phyloP scores from a whole-genome alignment of 1,140 invertebrate species.

The Drosophila rufa region DNA sequence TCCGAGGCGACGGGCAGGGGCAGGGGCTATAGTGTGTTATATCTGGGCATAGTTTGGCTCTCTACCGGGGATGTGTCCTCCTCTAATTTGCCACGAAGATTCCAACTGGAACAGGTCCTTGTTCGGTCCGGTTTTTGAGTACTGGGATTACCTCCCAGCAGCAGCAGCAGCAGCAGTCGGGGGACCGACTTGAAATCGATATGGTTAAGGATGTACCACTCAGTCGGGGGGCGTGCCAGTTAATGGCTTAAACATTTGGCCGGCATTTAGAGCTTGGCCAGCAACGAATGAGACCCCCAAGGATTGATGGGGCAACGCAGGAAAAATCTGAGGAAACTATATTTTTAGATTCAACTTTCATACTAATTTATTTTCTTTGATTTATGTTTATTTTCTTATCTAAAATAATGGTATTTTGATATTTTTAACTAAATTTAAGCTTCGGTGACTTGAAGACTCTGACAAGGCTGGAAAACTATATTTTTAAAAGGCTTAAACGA shows the following conservation, averaged over 20 bases:
- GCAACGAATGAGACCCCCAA: conserved; percentile 15
- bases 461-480: neutral
- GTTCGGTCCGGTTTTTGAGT: conserved; percentile 6
- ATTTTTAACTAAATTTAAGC: no score
- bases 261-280: conserved; percentile 14
- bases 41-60: conserved; percentile 68
- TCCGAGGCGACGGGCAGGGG: conserved; percentile 28
- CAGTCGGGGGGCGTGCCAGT: conserved; percentile 14
- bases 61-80: conserved; percentile 56
- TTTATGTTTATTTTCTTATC: neutral
- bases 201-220: conserved; percentile 3
- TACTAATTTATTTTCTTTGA: neutral
- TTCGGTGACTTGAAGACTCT: no score
- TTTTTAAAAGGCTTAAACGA: no score
- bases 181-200: conserved; percentile 31
- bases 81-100: conserved; percentile 65
- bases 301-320: neutral
- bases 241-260: conserved; percentile 31
- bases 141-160: conserved; percentile 1
- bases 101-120: conserved; percentile 43
- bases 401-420: no score
- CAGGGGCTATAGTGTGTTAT: neutral
- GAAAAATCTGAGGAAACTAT: no score
- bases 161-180: neutral
- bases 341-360: no score